Percentiles rank a stretch among this genome's conserved stretches.
These are phyloP conservation scores for Charina bottae DNA, from an alignment of 2,113 vertebrate genomes.

Conservation along the genomic window DNA sequence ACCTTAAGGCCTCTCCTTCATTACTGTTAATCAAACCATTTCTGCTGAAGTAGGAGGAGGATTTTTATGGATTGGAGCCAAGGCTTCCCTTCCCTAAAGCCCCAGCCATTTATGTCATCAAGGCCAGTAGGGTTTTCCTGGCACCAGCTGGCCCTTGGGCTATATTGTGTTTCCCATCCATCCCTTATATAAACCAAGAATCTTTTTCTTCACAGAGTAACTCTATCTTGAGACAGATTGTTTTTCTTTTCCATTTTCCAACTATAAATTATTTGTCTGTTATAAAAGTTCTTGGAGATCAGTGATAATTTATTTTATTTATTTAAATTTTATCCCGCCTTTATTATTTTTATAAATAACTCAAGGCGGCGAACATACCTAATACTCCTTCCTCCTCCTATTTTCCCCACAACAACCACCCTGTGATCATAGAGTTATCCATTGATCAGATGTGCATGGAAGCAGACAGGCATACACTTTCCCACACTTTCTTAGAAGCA, in stretches of 20 bases:
- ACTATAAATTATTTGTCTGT: not conserved
- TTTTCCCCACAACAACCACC: no score
- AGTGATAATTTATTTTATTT: no score
- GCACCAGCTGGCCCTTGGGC: not conserved
- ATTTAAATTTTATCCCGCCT: no score
- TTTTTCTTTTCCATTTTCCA: constrained; percentile 29
- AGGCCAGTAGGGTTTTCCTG: not conserved
- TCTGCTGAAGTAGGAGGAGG: not conserved
- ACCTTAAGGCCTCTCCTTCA: no score
- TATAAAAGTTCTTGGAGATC: not conserved
- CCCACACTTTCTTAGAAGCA: not conserved
- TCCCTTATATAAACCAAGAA: not conserved
- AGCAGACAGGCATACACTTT: not conserved
- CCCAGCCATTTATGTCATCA: not conserved
- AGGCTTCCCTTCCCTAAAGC: not conserved
- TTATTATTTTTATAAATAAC: no score
- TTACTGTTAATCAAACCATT: not conserved
- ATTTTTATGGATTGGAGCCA: not conserved
- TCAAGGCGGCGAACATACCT: no score
- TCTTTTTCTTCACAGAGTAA: not conserved
- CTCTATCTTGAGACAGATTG: not conserved
- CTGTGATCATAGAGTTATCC: not conserved
- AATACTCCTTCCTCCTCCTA: no score
- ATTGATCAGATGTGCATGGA: not conserved
- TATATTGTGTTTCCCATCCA: not conserved